Evolutionary conservation across 1,140 invertebrate species (phyloP).

Genomic region (Hirudo medicinalis): DNA sequence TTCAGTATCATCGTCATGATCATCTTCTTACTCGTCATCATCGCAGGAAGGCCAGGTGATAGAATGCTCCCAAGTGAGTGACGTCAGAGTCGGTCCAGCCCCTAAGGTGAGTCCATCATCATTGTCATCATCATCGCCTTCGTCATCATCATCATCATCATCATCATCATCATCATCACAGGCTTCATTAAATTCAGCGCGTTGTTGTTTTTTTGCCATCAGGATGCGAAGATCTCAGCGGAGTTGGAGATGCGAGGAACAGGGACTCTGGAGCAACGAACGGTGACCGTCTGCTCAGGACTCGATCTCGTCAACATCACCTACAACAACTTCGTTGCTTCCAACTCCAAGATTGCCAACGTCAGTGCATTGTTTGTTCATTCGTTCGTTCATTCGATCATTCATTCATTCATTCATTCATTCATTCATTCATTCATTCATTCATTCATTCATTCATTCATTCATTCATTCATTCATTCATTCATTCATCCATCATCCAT

Average conservation of each 20-base stretch:
- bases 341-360: slow-evolving; percentile 78
- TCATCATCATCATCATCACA: neutral
- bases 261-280: slow-evolving; percentile 77
- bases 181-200: neutral
- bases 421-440: slow-evolving; percentile 9
- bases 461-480: neutral
- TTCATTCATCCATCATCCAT: neutral
- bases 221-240: slow-evolving; percentile 71
- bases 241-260: slow-evolving; percentile 51
- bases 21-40: neutral
- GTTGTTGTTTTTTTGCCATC: neutral
- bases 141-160: neutral
- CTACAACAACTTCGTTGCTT: slow-evolving; percentile 89
- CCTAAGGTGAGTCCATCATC: slow-evolving; percentile 53
- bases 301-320: slow-evolving; percentile 98
- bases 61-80: slow-evolving; percentile 91
- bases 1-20: neutral
- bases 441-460: neutral
- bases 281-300: slow-evolving; percentile 94
- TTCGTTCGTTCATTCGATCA: neutral
- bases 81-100: slow-evolving; percentile 73
- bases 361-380: slow-evolving; percentile 41
- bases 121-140: neutral
- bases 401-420: neutral
- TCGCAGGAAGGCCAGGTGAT: slow-evolving; percentile 83